A percentile compares a stretch with the other conserved stretches of the same genome.
phyloP scores from a whole-genome alignment of 2,797 vertebrate genomes.

The Enteromius fasciolatus region DNA sequence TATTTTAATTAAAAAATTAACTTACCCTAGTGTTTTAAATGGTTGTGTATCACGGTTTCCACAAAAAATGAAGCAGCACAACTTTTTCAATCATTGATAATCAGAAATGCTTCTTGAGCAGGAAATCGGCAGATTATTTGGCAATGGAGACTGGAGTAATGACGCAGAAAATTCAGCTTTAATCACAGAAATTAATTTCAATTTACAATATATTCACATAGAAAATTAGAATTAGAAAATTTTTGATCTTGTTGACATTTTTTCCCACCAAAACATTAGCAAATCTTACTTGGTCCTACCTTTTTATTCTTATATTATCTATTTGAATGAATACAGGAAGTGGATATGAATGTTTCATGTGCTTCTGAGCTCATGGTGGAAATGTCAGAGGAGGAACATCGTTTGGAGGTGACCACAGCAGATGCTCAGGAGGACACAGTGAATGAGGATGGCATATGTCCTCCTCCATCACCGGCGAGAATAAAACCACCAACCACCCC shows the following conservation, averaged over 20 bases:
- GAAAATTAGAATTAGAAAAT: too few relatives aligned
- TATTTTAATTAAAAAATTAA: background rate
- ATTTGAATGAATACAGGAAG: slow-evolving; percentile 57
- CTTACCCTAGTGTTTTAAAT: background rate
- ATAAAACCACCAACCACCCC: slow-evolving; percentile 63
- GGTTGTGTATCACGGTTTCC: background rate
- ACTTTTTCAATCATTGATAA: background rate
- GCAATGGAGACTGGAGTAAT: too few relatives aligned
- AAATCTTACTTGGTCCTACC: background rate
- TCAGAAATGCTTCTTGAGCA: background rate
- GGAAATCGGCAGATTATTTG: background rate
- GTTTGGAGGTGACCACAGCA: slow-evolving; percentile 48
- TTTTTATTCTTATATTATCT: background rate
- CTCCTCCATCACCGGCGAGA: slow-evolving; percentile 53
- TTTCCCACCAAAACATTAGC: background rate
- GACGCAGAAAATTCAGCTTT: too few relatives aligned
- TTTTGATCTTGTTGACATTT: too few relatives aligned
- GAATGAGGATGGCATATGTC: slow-evolving; percentile 39
- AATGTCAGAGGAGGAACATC: slow-evolving; percentile 37
- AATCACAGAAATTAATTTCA: too few relatives aligned
- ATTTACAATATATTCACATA: background rate
- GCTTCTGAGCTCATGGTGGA: slow-evolving; percentile 47
- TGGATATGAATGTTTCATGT: slow-evolving; percentile 31
- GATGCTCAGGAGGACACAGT: slow-evolving; percentile 36
- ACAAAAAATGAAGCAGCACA: background rate